These are phyloP conservation scores for Oikopleura vanhoeffeni DNA, from an alignment of 23 tunicate species.

Conservation along the genomic window DNA sequence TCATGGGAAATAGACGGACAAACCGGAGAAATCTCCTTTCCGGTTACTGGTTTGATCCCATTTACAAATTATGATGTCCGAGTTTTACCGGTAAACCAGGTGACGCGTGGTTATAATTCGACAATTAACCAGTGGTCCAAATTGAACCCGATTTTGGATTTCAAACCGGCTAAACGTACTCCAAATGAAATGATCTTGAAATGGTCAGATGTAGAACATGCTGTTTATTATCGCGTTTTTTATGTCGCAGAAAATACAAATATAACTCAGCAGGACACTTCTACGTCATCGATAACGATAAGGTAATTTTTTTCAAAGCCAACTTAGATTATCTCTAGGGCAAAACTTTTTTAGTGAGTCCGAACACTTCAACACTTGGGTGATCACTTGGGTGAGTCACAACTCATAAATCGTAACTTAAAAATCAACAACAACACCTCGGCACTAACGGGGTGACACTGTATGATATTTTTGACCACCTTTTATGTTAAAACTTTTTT, in stretches of 20 bases:
- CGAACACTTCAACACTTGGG: no score
- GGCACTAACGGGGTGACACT: no score
- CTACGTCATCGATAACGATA: background rate
- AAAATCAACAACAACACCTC: no score
- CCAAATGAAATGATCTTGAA: background rate
- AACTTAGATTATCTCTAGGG: no score
- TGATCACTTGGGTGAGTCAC: no score
- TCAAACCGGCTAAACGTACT: background rate
- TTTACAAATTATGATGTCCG: background rate
- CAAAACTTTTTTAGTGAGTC: no score
- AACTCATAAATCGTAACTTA: no score
- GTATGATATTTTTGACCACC: no score
- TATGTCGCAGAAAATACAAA: background rate
- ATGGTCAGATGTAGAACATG: background rate
- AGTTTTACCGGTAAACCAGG: background rate
- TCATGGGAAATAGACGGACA: background rate
- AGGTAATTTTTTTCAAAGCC: no score
- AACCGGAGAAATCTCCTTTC: background rate
- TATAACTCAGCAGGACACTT: background rate
- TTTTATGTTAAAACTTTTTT: no score
- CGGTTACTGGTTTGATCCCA: background rate
- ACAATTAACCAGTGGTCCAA: conserved; percentile 14
- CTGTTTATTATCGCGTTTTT: background rate
- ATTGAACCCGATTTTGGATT: conserved; percentile 25
- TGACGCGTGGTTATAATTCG: background rate